Evolutionary conservation across 1,140 invertebrate genomes (phyloP).

Genomic region (Drosophila pandora): DNA sequence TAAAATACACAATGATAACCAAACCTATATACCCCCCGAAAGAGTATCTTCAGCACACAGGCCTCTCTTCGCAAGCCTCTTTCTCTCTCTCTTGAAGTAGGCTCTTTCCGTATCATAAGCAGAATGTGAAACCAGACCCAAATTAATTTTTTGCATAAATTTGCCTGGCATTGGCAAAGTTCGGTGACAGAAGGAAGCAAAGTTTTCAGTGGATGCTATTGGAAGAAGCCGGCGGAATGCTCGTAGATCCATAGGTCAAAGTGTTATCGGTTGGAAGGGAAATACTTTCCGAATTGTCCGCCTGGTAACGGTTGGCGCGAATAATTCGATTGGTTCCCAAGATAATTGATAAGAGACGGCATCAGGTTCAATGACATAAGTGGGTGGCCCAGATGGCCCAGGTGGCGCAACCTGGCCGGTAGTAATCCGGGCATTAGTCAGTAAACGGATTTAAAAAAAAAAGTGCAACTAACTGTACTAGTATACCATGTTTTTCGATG

Average conservation of each 20-base stretch:
- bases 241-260: slow-evolving; percentile 27
- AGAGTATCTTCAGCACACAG: slow-evolving; percentile 2
- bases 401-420: slow-evolving; percentile 5
- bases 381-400: background rate
- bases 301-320: slow-evolving; percentile 43
- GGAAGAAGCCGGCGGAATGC: background rate
- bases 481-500: background rate
- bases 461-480: background rate
- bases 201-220: slow-evolving; percentile 1
- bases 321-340: slow-evolving; percentile 16
- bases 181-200: slow-evolving; percentile 38
- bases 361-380: slow-evolving; percentile 66
- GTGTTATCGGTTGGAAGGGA: slow-evolving; percentile 27
- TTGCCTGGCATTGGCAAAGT: slow-evolving; percentile 49
- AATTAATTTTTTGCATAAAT: slow-evolving; percentile 41
- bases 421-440: slow-evolving; percentile 18
- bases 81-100: background rate
- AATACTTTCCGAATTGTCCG: slow-evolving; percentile 16
- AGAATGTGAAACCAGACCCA: slow-evolving; percentile 30
- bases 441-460: slow-evolving; percentile 6
- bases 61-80: too few species aligned
- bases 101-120: slow-evolving; percentile 6
- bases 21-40: background rate
- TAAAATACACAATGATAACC: too few species aligned
- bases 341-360: slow-evolving; percentile 54